Conservation (phyloP, 2,113 vertebrate genomes). For the Sphaerodactylus townsendi region DNA sequence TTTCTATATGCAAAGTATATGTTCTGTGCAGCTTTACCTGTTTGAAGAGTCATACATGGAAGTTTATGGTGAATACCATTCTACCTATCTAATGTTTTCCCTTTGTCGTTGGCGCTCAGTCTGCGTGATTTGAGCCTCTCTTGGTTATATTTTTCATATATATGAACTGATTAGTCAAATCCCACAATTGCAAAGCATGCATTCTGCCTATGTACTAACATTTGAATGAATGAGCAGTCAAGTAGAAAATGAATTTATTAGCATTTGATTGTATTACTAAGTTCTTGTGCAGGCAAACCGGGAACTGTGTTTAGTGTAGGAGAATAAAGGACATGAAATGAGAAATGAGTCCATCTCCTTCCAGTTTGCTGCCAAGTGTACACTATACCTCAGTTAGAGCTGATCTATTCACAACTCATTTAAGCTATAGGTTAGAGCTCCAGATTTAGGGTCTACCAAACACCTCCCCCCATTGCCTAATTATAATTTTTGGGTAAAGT, state of each 20-base stretch:
- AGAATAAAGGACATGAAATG: constrained; percentile 55
- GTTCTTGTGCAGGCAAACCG: constrained; percentile 42
- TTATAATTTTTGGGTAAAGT: no score
- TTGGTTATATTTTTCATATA: constrained; percentile 39
- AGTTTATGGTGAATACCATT: not conserved
- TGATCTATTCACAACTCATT: not conserved
- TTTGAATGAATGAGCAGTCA: constrained; percentile 78
- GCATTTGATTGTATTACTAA: constrained; percentile 75
- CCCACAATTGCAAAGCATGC: constrained; percentile 54
- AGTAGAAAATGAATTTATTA: constrained; percentile 85
- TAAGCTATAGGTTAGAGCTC: not conserved
- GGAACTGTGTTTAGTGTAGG: constrained; percentile 38
- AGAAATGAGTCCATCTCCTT: constrained; percentile 35
- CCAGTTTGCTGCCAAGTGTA: not conserved
- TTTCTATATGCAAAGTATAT: not conserved
- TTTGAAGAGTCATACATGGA: not conserved
- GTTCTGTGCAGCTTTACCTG: not conserved
- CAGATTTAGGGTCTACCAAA: no score
- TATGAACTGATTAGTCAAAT: constrained; percentile 50
- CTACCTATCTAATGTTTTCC: not conserved
- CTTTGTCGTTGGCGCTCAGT: not conserved
- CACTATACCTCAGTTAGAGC: not conserved
- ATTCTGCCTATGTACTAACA: constrained; percentile 70
- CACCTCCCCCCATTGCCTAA: no score
- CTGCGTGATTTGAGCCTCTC: constrained; percentile 6